Evolutionary conservation across 2,113 vertebrate genomes (phyloP).

Genomic region (Lophotis ruficrista): DNA sequence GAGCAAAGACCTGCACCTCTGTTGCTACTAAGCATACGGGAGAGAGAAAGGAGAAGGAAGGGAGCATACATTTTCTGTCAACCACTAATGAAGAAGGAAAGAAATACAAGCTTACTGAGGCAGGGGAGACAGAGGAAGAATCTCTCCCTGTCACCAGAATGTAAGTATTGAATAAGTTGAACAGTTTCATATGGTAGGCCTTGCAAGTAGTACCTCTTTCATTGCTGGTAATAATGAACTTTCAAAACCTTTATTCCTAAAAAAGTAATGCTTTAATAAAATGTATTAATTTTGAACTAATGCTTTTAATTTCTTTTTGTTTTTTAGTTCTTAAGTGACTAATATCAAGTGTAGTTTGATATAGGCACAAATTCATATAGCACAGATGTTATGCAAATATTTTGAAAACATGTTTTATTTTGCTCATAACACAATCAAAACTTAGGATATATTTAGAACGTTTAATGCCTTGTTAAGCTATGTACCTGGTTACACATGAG

Average conservation of each 20-base stretch:
- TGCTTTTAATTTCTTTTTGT: not conserved
- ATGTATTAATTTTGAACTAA: not conserved
- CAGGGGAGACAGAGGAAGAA: not conserved
- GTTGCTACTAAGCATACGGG: not conserved
- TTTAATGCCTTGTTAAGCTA: not conserved
- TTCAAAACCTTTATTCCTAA: not conserved
- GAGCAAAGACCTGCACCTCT: not conserved
- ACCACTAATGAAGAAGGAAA: not conserved
- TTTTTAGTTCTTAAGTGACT: not conserved
- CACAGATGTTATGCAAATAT: not conserved
- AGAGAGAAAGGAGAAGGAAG: not conserved
- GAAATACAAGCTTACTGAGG: not conserved
- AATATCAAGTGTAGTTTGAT: not conserved
- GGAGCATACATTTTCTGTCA: not conserved
- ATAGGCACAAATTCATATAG: not conserved
- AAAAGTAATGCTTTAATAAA: not conserved
- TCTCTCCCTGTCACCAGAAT: not conserved
- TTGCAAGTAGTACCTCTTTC: not conserved
- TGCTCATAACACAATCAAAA: not conserved
- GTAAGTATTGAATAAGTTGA: not conserved
- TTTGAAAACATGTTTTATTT: not conserved
- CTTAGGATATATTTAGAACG: not conserved
- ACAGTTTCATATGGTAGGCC: not conserved
- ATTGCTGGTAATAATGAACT: not conserved
- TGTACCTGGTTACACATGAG: not conserved